Conservation (phyloP, 30 jellyfish, hydroid and myxozoan genomes). For the Aurelia sp. region DNA sequence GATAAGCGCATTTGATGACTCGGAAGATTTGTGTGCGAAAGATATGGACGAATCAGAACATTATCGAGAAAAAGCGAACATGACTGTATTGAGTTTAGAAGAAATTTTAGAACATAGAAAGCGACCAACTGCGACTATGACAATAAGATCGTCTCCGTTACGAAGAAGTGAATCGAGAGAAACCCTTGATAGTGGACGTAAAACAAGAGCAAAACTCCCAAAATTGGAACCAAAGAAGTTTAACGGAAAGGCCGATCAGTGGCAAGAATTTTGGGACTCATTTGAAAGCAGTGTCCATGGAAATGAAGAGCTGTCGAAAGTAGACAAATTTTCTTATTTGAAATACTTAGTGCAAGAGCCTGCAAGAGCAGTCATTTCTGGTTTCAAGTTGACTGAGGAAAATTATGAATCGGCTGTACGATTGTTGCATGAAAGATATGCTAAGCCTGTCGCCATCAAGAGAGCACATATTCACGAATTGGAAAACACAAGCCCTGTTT, state of each 20-base stretch:
- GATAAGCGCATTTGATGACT: not conserved
- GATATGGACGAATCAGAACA: not conserved
- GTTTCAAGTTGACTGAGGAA: constrained; percentile 2
- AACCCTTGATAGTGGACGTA: not conserved
- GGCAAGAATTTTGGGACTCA: constrained; percentile 28
- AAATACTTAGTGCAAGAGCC: constrained; percentile 13
- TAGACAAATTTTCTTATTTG: constrained; percentile 11
- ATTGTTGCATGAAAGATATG: not conserved
- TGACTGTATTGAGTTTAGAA: not conserved
- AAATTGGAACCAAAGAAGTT: constrained; percentile 19
- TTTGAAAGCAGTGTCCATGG: constrained; percentile 7
- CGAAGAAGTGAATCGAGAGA: not conserved
- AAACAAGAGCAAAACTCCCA: not conserved
- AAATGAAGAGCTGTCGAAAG: not conserved
- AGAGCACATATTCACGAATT: constrained; percentile 16
- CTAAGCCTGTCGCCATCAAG: constrained; percentile 11
- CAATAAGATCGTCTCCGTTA: not conserved
- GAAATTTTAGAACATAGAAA: not conserved
- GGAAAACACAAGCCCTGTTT: not conserved
- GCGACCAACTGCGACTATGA: not conserved
- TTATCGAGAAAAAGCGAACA: not conserved
- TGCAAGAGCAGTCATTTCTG: constrained; percentile 7
- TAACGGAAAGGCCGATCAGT: not conserved
- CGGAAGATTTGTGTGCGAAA: not conserved
- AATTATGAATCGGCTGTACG: constrained; percentile 2